phyloP scores from a whole-genome alignment of 2,113 vertebrate species.

The Tricholaema leucomelas region DNA sequence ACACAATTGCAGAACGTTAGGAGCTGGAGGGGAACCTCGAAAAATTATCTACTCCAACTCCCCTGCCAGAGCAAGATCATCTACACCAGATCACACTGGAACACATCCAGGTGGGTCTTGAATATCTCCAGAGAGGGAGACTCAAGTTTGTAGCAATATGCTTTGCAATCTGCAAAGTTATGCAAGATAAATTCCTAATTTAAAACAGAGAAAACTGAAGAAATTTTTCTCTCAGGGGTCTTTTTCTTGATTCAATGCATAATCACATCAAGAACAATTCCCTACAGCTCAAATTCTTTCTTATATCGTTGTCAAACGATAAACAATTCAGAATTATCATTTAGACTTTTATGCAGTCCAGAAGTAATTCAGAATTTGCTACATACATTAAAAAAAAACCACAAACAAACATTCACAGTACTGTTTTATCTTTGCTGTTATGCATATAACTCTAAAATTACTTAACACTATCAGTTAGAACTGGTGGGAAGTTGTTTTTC shows the following conservation, averaged over 20 bases:
- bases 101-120: too few species aligned
- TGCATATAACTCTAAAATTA: not conserved
- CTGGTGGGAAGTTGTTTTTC: not conserved
- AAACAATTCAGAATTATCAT: not conserved
- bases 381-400: too few species aligned
- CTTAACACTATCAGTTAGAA: not conserved
- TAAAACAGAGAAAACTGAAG: not conserved
- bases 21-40: too few species aligned
- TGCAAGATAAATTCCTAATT: not conserved
- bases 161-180: not conserved
- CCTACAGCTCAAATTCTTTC: not conserved
- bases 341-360: not conserved
- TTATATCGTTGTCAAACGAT: not conserved
- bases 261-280: not conserved
- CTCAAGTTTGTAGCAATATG: not conserved
- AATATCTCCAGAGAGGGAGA: too few species aligned
- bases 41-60: too few species aligned
- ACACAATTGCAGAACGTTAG: too few species aligned
- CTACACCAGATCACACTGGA: too few species aligned
- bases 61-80: too few species aligned
- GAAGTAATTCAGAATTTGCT: not conserved
- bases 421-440: not conserved
- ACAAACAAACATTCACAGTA: rapidly evolving
- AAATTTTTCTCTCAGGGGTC: not conserved
- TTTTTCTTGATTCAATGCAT: not conserved